These are phyloP conservation scores for Ceratitis capitata DNA, from an alignment of 1,140 invertebrate genomes.

Conservation along the genomic window DNA sequence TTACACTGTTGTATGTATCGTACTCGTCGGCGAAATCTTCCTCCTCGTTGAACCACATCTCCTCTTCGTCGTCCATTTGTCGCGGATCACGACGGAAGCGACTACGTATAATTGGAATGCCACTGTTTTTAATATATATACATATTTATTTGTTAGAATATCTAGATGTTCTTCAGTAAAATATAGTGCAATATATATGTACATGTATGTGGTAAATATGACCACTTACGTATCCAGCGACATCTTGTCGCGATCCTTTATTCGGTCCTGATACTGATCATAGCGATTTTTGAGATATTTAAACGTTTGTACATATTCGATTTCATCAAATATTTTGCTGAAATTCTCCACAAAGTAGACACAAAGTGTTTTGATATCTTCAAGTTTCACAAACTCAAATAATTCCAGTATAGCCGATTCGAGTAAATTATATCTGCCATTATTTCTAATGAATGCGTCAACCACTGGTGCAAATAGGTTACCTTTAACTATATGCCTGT, in stretches of 20 bases:
- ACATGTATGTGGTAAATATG: constrained; percentile 35
- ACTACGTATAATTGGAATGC: constrained; percentile 78
- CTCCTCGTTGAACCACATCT: constrained; percentile 98
- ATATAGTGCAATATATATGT: too few species aligned
- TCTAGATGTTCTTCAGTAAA: not conserved
- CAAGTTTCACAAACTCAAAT: constrained; percentile 98
- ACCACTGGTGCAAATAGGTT: constrained; percentile 96
- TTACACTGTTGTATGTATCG: constrained; percentile 65
- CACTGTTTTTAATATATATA: constrained; percentile 55
- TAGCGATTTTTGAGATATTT: constrained; percentile 90
- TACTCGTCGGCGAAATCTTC: constrained; percentile 88
- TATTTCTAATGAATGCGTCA: constrained; percentile 95
- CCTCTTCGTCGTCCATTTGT: constrained; percentile 95
- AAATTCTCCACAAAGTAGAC: constrained; percentile 95
- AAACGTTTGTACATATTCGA: constrained; percentile 98
- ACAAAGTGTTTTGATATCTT: constrained; percentile 96
- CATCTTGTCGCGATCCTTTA: constrained; percentile 83
- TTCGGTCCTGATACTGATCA: constrained; percentile 92
- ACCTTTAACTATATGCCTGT: constrained; percentile 93
- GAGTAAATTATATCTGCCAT: constrained; percentile 96
- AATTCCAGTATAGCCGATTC: constrained; percentile 99
- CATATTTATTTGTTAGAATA: constrained; percentile 58
- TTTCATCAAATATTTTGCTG: constrained; percentile 89
- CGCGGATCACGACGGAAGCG: constrained; percentile 90
- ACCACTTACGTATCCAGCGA: constrained; percentile 72